phyloP scores from a whole-genome alignment of 2,888 invertebrate species.

The Eurytoma adleriae region DNA sequence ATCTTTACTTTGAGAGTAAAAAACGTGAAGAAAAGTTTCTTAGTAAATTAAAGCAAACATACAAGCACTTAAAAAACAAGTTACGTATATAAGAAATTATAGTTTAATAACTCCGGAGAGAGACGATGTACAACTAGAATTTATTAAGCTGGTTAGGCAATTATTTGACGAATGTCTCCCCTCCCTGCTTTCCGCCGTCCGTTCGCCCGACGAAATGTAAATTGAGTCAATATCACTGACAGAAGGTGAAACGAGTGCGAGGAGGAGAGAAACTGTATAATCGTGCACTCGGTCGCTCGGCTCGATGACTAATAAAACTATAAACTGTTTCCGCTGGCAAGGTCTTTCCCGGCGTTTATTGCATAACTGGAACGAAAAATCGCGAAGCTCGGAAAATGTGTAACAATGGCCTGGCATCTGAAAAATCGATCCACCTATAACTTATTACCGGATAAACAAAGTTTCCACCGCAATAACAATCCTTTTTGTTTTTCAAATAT shows the following conservation, averaged over 20 bases:
- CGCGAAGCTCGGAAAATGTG: conserved; percentile 9
- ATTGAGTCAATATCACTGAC: neutral
- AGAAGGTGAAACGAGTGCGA: conserved; percentile 1
- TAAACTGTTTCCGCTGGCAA: neutral
- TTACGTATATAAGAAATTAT: too few species aligned
- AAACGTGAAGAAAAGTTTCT: too few species aligned
- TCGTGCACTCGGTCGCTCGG: neutral
- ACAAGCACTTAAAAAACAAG: too few species aligned
- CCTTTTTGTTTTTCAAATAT: too few species aligned
- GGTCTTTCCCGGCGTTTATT: conserved; percentile 2
- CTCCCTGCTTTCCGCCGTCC: neutral
- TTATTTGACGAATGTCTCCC: neutral
- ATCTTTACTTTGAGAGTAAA: too few species aligned
- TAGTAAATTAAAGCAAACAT: too few species aligned
- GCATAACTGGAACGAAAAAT: conserved; percentile 29
- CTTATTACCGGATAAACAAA: too few species aligned
- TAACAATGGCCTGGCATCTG: neutral
- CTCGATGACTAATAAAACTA: neutral
- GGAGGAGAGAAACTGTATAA: neutral
- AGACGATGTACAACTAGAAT: too few species aligned
- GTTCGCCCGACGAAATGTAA: neutral
- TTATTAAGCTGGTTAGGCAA: neutral
- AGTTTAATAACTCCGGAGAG: too few species aligned
- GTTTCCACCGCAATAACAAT: too few species aligned
- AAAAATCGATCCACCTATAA: too few species aligned